Evolutionary conservation across 2,888 invertebrate genomes (phyloP), one percentile per base, ranked within the genome.

Genomic region (Pammene fasciana): DNA sequence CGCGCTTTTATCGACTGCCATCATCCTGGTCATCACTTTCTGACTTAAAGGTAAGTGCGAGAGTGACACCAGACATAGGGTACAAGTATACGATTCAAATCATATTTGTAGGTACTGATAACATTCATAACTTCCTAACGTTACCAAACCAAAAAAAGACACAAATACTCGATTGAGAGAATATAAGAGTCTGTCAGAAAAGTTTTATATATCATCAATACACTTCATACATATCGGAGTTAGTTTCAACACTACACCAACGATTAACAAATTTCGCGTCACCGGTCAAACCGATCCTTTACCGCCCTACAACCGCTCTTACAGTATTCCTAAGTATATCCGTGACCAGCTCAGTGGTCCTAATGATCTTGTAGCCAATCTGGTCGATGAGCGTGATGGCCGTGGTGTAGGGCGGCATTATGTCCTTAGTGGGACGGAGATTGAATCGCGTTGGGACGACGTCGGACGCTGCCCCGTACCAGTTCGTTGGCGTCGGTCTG

Each of bases 311-410:
- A 0, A 93, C 90, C 1, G 93, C 92, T 18, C 90, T 79, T 0
- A 91, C 93, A 5, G 93, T 92, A 75, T 92, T 92, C 72, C 80
- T 89, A 10, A 93, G 72, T 26, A 93, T 76, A 52, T 90, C 92
- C 0, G 89, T 90, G 52, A 93, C 88, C 2, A 93, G 85, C 73
- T 93, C 92, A 0, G 93, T 93, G 8, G 93, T 93, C 71, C 82
- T 79, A 70, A 92, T 92, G 73, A 93, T 93, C 78, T 93, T 93
- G 81, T 86, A 86, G 1, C 92, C 90, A 72, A 93, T 91, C 73
- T 90, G 90, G 75, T 93, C 93, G 74, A 93, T 92, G 72, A 93
- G 72, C 0, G 92, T 92, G 65, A 90, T 88, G 61, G 90, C 89
- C 0, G 92, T 91, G 67, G 90, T 84, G 79, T 85, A 88, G 0